Evolutionary conservation across 2,113 vertebrate genomes (phyloP), one percentile per base, ranked within the genome.

Genomic region (Nannospalax galili): DNA sequence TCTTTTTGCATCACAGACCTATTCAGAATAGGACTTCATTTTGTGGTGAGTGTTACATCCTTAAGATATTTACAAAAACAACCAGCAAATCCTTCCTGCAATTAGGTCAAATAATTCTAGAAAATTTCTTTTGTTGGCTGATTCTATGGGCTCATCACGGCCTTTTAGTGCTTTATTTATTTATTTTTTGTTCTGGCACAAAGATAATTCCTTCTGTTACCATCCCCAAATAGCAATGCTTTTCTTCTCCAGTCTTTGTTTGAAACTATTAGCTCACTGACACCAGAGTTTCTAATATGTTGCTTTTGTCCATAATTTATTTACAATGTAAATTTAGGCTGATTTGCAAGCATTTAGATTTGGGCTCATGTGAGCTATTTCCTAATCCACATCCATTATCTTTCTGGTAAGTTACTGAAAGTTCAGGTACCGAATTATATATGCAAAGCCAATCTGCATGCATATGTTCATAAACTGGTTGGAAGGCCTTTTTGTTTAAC

Each of bases 181-280:
- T n/a, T n/a, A n/a, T n/a, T n/a, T n/a, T n/a, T 95, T 92, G 88
- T 62, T 95, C 91, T 90, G 84, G 94, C 95, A 84, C 95, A 97
- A 96, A 98, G 96, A 97, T 98, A 98, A 98, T 98, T 97, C 96
- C 60, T 97, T 98, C 95, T 98, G 97, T 98, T 98, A 97, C 95
- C 95, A 88, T 94, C 94, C 96, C 97, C 97, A 98, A 98, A 98
- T 98, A 98, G 97, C 94, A 95, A 96, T 89, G 94, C 69, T 88
- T 92, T 97, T 97, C 97, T 97, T 98, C 96, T 96, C 92, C 88
- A 96, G 90, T 98, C 79, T 98, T 98, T 98, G 98, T 98, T 97
- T 98, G 95, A 97, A 97, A 95, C 97, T 69, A 96, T 98, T 98
- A 97, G 92, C 97, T 98, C 95, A 97, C 95, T 98, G 97, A 97